phyloP scores from a whole-genome alignment of 2,113 vertebrate genomes.

The Pseudorhombus dupliciocellatus region DNA sequence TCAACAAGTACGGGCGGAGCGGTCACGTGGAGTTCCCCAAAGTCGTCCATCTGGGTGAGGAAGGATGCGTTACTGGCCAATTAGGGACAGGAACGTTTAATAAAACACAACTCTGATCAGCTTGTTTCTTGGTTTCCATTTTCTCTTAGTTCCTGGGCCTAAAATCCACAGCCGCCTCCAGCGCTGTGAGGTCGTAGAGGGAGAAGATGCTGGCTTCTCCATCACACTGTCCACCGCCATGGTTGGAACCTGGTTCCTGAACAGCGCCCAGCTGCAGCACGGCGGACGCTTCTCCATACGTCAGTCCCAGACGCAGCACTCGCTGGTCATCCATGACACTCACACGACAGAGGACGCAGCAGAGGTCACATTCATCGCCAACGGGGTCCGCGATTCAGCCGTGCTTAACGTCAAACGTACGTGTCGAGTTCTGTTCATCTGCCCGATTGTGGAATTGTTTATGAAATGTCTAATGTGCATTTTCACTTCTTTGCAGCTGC shows the following conservation, averaged over 20 bases:
- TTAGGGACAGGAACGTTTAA: too few species aligned
- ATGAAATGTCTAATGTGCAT: neutral
- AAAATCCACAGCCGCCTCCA: slow-evolving; percentile 81
- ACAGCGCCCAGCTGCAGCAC: slow-evolving; percentile 80
- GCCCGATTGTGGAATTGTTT: neutral
- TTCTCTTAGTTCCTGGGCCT: slow-evolving; percentile 84
- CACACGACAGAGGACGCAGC: slow-evolving; percentile 72
- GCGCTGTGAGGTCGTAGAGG: slow-evolving; percentile 70
- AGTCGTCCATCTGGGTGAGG: slow-evolving; percentile 86
- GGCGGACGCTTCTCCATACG: slow-evolving; percentile 67
- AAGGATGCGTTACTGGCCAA: neutral
- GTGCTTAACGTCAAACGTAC: slow-evolving; percentile 86
- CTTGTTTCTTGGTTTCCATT: neutral
- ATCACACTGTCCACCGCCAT: slow-evolving; percentile 84
- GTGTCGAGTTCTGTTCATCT: slow-evolving; percentile 5
- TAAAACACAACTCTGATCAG: neutral
- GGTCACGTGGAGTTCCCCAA: slow-evolving; percentile 88
- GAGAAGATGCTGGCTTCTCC: slow-evolving; percentile 85
- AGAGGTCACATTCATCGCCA: slow-evolving; percentile 86
- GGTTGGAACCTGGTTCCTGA: slow-evolving; percentile 88
- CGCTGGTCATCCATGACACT: slow-evolving; percentile 74
- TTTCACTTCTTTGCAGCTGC: slow-evolving; percentile 60
- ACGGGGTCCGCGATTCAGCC: slow-evolving; percentile 82
- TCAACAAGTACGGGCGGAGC: slow-evolving; percentile 90
- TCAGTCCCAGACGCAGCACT: slow-evolving; percentile 78